A percentile compares a stretch with the other conserved stretches of the same genome.
These are phyloP conservation scores for Atherinosoma microstoma DNA, from an alignment of 2,797 vertebrate genomes.

Conservation along the genomic window DNA sequence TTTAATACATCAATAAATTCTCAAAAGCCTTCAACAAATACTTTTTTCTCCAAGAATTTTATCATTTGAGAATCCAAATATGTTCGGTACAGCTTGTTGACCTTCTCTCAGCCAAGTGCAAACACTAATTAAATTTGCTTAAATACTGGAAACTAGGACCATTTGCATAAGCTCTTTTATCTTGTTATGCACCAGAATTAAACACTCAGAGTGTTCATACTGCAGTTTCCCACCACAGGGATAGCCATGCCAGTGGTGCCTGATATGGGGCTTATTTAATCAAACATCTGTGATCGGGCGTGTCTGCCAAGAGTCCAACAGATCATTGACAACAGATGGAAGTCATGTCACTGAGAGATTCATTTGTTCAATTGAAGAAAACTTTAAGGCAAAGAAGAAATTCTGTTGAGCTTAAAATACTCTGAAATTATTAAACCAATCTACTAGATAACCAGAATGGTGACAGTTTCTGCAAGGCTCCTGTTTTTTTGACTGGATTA, in stretches of 20 bases:
- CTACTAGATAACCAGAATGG: too few species aligned
- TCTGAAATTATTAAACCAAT: too few species aligned
- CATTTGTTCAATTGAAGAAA: neutral
- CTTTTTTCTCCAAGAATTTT: neutral
- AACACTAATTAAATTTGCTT: constrained; percentile 24
- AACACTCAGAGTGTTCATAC: neutral
- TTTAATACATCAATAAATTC: neutral
- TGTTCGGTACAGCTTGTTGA: neutral
- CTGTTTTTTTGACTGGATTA: too few species aligned
- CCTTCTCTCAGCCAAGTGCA: constrained; percentile 11
- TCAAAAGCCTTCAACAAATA: neutral
- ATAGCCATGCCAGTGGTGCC: neutral
- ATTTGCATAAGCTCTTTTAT: neutral
- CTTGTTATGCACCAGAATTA: neutral
- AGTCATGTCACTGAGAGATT: neutral
- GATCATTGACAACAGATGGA: neutral
- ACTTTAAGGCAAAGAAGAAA: neutral
- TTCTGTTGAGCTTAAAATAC: too few species aligned
- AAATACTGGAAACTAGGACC: constrained; percentile 3
- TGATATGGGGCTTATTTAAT: constrained; percentile 10
- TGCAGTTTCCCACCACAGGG: constrained; percentile 6
- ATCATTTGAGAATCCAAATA: neutral
- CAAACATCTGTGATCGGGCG: constrained; percentile 16
- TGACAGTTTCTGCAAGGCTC: too few species aligned
- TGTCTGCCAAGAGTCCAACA: neutral